Conservation (phyloP, 2,888 invertebrate species). For the Platynereis dumerilii region DNA sequence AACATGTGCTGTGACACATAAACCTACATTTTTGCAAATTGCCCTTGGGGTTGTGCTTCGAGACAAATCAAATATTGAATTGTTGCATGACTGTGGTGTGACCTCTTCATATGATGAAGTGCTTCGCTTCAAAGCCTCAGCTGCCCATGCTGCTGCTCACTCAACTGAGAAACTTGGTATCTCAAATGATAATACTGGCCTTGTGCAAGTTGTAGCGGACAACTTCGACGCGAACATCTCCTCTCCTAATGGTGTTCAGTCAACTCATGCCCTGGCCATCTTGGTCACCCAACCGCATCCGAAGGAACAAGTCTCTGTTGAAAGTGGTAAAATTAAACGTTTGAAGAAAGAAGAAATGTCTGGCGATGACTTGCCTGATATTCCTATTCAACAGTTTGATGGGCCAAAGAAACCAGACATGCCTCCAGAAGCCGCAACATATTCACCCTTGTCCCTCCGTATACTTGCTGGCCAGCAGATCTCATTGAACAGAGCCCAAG, state of each 20-base stretch:
- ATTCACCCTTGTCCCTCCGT: not conserved
- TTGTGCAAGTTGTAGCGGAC: constrained; percentile 31
- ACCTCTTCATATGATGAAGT: constrained; percentile 39
- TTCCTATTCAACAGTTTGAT: constrained; percentile 19
- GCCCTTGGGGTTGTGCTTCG: constrained; percentile 18
- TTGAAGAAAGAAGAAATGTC: not conserved
- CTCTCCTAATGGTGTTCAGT: constrained; percentile 31
- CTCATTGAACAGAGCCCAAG: too few species aligned
- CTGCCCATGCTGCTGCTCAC: too few species aligned
- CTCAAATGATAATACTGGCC: constrained; percentile 21
- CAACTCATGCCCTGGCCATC: constrained; percentile 30
- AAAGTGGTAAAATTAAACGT: not conserved
- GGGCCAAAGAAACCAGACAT: constrained; percentile 27
- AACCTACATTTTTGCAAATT: constrained; percentile 16
- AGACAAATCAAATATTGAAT: constrained; percentile 20
- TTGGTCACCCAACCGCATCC: constrained; percentile 22
- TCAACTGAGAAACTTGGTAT: constrained; percentile 19
- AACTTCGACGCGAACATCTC: constrained; percentile 36
- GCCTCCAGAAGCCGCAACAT: constrained; percentile 8
- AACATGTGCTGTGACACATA: constrained; percentile 11
- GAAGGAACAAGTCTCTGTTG: not conserved
- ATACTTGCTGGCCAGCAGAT: not conserved
- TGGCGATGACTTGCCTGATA: constrained; percentile 15
- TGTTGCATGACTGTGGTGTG: constrained; percentile 26
- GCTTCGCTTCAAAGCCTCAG: constrained; percentile 37